Base-by-base conservation (phyloP, 2,888 invertebrate species). In the Polylopha cassiicola region DNA sequence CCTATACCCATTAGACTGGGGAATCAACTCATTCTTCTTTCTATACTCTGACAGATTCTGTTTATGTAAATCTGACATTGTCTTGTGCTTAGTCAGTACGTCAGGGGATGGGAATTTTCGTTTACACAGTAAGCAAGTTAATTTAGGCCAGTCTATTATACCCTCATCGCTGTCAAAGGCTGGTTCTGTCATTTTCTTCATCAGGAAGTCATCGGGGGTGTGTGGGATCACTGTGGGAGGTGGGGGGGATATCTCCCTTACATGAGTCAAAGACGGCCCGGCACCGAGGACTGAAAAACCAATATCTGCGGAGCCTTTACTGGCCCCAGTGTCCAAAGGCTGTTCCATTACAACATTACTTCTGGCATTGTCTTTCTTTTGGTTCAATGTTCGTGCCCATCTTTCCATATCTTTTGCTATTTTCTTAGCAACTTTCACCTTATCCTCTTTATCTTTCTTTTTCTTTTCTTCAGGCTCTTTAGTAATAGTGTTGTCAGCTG, bases 331-430 rank as follows among this genome's bases (percentile, higher is more conserved):
- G 29, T 81, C 82, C 24, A 76, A 55, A 0, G 81, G 74, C 38
- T 86, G 81, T 41, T 87, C 86, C 61, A 82, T 80, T 0, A 85
- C 81, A 46, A 76, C 55, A 43, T 82, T 84, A 28, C 73, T 77
- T 8, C 73, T 68, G 30, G 85, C 84, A 57, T 78, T 81, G 74
- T 96, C 95, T 70, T 98, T 98, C 80, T 97, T 97, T 71, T 98
- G 98, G 71, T 99, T 99, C 48, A 98, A 82, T 6, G 95, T 95
- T 59, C 98, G 95, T 0, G 99, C 99, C 99, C 99, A 99, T 37
- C 89, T 75, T 47, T 89, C 89, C 89, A 89, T 89, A 52, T 89
- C 92, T 82, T 98, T 98, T 0, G 98, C 98, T 53, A 98, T 98
- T 74, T 97, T 97, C 70, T 98, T 98, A 3, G 98, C 98, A 6